phyloP scores from a whole-genome alignment of 2,888 invertebrate genomes.

The Terebella lapidaria region DNA sequence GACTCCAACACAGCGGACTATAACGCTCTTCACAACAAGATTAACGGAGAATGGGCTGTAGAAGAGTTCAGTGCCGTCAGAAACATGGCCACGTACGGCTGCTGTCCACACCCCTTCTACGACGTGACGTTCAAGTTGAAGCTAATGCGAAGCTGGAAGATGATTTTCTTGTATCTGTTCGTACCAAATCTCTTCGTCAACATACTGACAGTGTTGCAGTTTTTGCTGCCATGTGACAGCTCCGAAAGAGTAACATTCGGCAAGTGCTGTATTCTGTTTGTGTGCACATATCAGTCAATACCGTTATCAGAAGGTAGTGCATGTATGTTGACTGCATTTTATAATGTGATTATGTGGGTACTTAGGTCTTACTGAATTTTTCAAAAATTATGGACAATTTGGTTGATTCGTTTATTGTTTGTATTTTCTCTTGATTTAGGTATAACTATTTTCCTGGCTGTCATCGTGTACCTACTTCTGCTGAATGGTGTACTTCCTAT shows the following conservation, averaged over 20 bases:
- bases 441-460: neutral
- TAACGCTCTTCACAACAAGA: too few species aligned
- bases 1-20: neutral
- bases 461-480: neutral
- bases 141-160: neutral
- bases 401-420: too few species aligned
- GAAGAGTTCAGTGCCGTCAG: neutral
- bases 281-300: too few species aligned
- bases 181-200: slow-evolving; percentile 2
- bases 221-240: neutral
- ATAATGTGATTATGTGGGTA: too few species aligned
- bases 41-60: neutral
- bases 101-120: neutral
- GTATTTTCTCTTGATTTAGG: too few species aligned
- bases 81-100: neutral
- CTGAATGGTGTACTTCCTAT: neutral
- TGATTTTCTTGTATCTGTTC: slow-evolving; percentile 1
- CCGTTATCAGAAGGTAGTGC: too few species aligned
- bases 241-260: neutral
- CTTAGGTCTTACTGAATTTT: too few species aligned
- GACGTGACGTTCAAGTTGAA: slow-evolving; percentile 2
- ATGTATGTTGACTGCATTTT: too few species aligned
- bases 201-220: neutral
- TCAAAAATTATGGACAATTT: too few species aligned
- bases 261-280: neutral